Base-by-base conservation (phyloP, 2,797 vertebrate genomes). In the Synanceia verrucosa region DNA sequence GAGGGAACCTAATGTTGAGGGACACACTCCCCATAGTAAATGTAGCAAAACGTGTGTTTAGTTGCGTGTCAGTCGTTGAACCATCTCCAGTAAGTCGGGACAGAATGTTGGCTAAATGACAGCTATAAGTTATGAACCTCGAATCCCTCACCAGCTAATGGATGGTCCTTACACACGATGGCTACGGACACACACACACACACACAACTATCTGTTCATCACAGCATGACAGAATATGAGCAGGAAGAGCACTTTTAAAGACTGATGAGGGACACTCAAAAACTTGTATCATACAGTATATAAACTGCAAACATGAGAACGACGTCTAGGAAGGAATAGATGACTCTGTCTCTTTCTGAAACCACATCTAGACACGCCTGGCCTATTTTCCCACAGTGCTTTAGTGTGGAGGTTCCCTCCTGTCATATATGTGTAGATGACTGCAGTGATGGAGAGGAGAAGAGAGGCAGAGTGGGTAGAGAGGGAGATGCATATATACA, bases 81-180 rank as follows among this genome's bases (percentile, higher is more conserved):
- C 23, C 47, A 5, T 58, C 59, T 81, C 64, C 61, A 65, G 11
- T 44, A 12, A 60, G 53, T 76, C 63, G 26, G 61, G 48, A 29
- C 48, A 14, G 60, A 50, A 60, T 26, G 66, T 52, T 68, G 70
- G 69, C 68, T 60, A 50, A 65, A 47, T 75, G 80, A 78, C 83
- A 83, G 67, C 69, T 85, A 63, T 60, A 79, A 83, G 65, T 81
- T 76, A 72, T 67, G 59, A 84, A 57, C 21, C 41, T 52, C 43
- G 51, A 70, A 55, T 76, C 72, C 60, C 73, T 79, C 70, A 4
- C 52, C 57, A 62, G 57, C 72, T 82, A 81, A 85, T 83, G 64
- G 65, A 79, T 68, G 68, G 66, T 73, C 57, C 70, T 71, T 19
- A 4, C 67, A 64, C 61, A 12, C 41, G 5, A n/a, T 9, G 57